phyloP scores from a whole-genome alignment of 2,113 vertebrate genomes.

The Gallinago jamesoni region DNA sequence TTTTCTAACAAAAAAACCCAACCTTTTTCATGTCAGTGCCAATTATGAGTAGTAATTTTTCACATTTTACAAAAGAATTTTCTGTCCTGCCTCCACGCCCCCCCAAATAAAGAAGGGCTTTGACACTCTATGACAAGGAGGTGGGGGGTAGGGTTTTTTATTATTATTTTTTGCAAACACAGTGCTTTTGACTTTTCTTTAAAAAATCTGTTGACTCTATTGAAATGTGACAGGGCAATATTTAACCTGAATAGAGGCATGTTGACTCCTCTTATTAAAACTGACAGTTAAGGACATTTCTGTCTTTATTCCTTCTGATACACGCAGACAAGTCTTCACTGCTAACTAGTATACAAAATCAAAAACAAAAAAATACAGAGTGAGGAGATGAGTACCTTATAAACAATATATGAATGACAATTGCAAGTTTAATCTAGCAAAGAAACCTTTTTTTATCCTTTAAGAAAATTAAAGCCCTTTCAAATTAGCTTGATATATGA shows the following conservation, averaged over 20 bases:
- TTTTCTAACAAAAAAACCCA: slow-evolving; percentile 84
- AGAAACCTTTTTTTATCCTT: slow-evolving; percentile 89
- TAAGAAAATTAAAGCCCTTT: slow-evolving; percentile 88
- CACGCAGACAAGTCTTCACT: slow-evolving; percentile 90
- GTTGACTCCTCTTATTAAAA: slow-evolving; percentile 97
- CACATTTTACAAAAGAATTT: slow-evolving; percentile 86
- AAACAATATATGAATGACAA: slow-evolving; percentile 99
- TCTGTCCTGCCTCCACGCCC: slow-evolving; percentile 81
- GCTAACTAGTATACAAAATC: slow-evolving; percentile 95
- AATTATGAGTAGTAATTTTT: slow-evolving; percentile 93
- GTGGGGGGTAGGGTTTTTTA: slow-evolving; percentile 74
- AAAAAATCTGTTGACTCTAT: slow-evolving; percentile 96
- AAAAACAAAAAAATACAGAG: slow-evolving; percentile 92
- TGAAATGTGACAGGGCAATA: slow-evolving; percentile 95
- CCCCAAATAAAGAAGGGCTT: slow-evolving; percentile 85
- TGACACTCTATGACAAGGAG: slow-evolving; percentile 94
- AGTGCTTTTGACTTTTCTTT: slow-evolving; percentile 91
- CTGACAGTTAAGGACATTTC: slow-evolving; percentile 94
- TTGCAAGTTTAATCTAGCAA: slow-evolving; percentile 97
- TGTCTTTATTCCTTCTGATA: slow-evolving; percentile 96
- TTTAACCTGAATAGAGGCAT: slow-evolving; percentile 96
- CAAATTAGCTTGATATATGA: slow-evolving; percentile 84
- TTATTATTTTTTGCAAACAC: slow-evolving; percentile 88
- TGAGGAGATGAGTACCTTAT: slow-evolving; percentile 88
- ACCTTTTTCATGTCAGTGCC: slow-evolving; percentile 90